Percentiles rank a stretch among this genome's conserved stretches.
These are phyloP conservation scores for Phoenicopterus ruber DNA, from an alignment of 2,113 vertebrate species.

Conservation along the genomic window DNA sequence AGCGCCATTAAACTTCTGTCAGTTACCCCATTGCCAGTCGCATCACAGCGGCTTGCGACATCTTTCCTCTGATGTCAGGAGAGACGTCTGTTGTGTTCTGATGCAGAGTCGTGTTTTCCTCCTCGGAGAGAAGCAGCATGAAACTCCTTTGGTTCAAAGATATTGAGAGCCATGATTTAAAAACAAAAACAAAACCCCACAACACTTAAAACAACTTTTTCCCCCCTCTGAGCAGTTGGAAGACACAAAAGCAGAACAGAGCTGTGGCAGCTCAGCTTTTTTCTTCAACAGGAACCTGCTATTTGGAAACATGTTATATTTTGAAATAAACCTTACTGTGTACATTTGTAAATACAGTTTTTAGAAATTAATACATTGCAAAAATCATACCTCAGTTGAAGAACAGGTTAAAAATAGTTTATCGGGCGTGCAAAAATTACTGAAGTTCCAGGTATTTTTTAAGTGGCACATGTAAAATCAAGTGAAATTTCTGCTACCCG, in stretches of 20 bases:
- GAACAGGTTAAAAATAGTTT: neutral
- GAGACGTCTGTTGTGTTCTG: neutral
- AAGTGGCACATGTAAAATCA: neutral
- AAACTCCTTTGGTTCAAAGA: neutral
- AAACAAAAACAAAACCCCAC: neutral
- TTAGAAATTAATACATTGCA: neutral
- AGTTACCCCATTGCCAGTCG: neutral
- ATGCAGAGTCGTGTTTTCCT: neutral
- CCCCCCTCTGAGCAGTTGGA: neutral
- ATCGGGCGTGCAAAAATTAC: neutral
- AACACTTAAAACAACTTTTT: neutral
- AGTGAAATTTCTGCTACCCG: neutral
- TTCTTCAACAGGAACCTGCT: neutral
- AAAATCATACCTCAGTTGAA: neutral
- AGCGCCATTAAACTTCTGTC: neutral
- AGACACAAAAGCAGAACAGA: neutral
- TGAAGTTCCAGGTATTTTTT: neutral
- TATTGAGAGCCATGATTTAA: neutral
- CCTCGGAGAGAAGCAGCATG: neutral
- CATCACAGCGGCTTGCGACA: neutral
- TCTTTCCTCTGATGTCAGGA: neutral
- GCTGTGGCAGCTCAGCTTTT: neutral
- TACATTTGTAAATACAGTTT: neutral
- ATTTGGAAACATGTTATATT: neutral
- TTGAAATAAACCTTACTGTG: neutral